A percentile compares a stretch with the other conserved stretches of the same genome.
Conservation (phyloP, 2,797 vertebrate species). For the Galaxias olidus region DNA sequence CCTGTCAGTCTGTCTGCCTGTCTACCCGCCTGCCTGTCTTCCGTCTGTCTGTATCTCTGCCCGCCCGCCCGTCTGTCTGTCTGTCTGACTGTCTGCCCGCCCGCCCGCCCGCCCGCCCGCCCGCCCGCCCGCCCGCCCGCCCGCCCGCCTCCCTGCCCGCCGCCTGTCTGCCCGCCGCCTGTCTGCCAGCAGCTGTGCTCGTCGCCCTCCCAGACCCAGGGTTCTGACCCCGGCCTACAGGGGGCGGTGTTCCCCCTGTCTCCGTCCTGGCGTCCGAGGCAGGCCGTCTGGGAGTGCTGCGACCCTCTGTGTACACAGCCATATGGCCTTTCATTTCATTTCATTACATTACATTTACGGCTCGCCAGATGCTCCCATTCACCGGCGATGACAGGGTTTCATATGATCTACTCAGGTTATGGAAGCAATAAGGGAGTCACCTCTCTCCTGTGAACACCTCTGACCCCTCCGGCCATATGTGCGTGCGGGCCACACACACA, state of each 20-base stretch:
- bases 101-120: too few relatives aligned
- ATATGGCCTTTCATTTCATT: slow-evolving; percentile 64
- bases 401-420: slow-evolving; percentile 74
- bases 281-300: slow-evolving; percentile 8
- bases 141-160: too few relatives aligned
- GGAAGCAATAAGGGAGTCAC: slow-evolving; percentile 72
- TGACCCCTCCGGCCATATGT: slow-evolving; percentile 45
- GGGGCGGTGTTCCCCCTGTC: background rate
- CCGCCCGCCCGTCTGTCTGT: background rate
- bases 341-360: slow-evolving; percentile 69
- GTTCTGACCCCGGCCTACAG: background rate
- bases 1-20: too few relatives aligned
- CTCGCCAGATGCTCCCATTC: slow-evolving; percentile 69
- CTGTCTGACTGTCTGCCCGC: too few relatives aligned
- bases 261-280: background rate
- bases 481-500: slow-evolving; percentile 23
- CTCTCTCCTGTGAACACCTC: slow-evolving; percentile 66
- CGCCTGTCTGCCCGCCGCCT: slow-evolving; percentile 9
- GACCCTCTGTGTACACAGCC: slow-evolving; percentile 35
- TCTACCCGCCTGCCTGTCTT: too few relatives aligned
- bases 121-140: slow-evolving; percentile 13
- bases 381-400: slow-evolving; percentile 67
- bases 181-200: too few relatives aligned
- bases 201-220: background rate
- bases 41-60: slow-evolving; percentile 12